Evolutionary conservation across 2,113 vertebrate genomes (phyloP).

Genomic region (Daboia siamensis): DNA sequence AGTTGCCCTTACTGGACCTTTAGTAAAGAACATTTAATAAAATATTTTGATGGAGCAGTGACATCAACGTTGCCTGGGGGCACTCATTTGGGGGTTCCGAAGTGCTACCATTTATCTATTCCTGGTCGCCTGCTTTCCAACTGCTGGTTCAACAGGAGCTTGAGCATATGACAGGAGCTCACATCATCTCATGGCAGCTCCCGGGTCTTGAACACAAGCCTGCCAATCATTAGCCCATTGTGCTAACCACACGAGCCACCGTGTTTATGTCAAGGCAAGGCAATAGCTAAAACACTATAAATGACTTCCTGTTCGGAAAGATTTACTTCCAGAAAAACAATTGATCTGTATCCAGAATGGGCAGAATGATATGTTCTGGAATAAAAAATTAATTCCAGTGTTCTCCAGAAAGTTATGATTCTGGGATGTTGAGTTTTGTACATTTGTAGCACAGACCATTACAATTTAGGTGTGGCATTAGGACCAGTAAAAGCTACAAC

Average conservation of each 20-base stretch:
- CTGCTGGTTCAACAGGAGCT: not conserved
- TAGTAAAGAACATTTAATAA: no score
- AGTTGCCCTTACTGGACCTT: no score
- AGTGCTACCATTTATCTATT: not conserved
- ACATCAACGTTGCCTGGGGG: not conserved
- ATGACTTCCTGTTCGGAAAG: not conserved
- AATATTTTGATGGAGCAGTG: not conserved
- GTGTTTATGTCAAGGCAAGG: not conserved
- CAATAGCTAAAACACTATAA: not conserved
- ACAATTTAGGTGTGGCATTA: not conserved
- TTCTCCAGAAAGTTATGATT: not conserved
- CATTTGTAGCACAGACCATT: not conserved
- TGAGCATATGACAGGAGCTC: not conserved
- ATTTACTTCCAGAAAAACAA: not conserved
- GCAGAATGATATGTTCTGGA: not conserved
- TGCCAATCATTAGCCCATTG: not conserved
- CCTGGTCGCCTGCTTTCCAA: not conserved
- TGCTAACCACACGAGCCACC: not conserved
- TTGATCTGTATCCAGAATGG: not conserved
- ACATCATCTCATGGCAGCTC: not conserved
- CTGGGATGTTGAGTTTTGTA: not conserved
- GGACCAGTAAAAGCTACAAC: not conserved
- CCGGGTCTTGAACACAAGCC: not conserved
- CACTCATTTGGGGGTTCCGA: not conserved
- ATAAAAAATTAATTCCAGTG: not conserved